Evolutionary conservation across 2,113 vertebrate genomes (phyloP).

Genomic region (Tachysurus vachellii): DNA sequence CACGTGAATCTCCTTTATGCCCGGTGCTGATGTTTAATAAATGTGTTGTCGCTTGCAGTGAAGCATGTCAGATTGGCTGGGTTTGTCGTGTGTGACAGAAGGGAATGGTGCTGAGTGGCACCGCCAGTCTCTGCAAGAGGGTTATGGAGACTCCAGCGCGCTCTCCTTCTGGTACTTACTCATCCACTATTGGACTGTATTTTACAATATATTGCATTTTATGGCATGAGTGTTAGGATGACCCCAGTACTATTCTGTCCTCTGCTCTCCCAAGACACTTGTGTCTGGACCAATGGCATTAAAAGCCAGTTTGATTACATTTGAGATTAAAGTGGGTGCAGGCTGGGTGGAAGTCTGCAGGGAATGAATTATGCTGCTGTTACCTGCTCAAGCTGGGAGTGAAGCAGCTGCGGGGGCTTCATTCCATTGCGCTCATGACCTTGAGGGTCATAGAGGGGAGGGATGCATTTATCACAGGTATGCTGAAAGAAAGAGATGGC

Average conservation of each 20-base stretch:
- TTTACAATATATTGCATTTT: constrained; percentile 18
- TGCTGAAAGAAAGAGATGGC: constrained; percentile 57
- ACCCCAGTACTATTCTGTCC: constrained; percentile 2
- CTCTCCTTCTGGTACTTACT: not conserved
- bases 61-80: constrained; percentile 45
- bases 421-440: constrained; percentile 60
- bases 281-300: constrained; percentile 47
- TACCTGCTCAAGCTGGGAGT: constrained; percentile 55
- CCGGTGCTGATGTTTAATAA: constrained; percentile 68
- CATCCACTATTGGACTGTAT: constrained; percentile 22
- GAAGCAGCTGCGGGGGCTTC: constrained; percentile 55
- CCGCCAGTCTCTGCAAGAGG: constrained; percentile 29
- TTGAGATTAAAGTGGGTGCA: constrained; percentile 60
- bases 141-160: constrained; percentile 2
- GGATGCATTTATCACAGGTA: constrained; percentile 68
- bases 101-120: constrained; percentile 29
- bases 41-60: constrained; percentile 72
- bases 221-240: not conserved
- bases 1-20: constrained; percentile 22
- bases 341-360: constrained; percentile 45
- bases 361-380: constrained; percentile 61
- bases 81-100: constrained; percentile 38
- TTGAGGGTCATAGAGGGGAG: constrained; percentile 66
- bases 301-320: constrained; percentile 66
- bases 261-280: constrained; percentile 3